Base-by-base conservation (phyloP, 2,797 vertebrate species). In the Mionectes olivaceus region DNA sequence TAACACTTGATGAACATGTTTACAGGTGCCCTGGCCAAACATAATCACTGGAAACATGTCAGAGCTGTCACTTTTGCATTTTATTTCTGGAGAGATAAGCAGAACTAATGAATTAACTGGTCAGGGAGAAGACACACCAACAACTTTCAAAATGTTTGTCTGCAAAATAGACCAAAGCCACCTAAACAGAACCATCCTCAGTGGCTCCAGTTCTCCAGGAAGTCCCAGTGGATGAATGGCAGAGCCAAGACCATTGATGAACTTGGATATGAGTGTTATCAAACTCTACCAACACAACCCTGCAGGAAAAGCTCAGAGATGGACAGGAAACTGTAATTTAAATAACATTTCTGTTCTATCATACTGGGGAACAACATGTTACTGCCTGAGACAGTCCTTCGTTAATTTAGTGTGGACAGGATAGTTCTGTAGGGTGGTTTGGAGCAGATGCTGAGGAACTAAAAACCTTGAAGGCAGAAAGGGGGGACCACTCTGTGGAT, bases 11-110 rank as follows among this genome's bases (percentile, higher is more conserved):
- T 69, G 90, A 95, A 81, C 65, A 15, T 30, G 57, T 82, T 73
- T 83, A 53, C 95, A 94, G 92, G 91, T 94, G 53, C 53, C 35
- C 81, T 77, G 93, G 77, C 83, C 27, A 60, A 93, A 18, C 52
- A 64, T 21, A 81, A 33, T 9, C 60, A 52, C 70, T 79, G 93
- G 63, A 90, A 83, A 47, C 11, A 39, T 27, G 80, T 83, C 83
- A 91, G 79, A 59, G 75, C 28, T 85, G 60, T 33, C 70, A 37
- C 52, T 67, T 82, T 12, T 75, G 53, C 49, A 32, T 50, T 88
- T 85, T 61, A 4, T 30, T 86, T 60, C 63, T 57, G 79, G 73
- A 71, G 23, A 79, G 74, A 88, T 67, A 80, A 80, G 47, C 75
- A 21, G 39, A 88, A 86, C 68, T 82, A 76, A 91, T 9, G 69